Base-by-base conservation (phyloP, 2,797 vertebrate genomes). In the Chelon labrosus region DNA sequence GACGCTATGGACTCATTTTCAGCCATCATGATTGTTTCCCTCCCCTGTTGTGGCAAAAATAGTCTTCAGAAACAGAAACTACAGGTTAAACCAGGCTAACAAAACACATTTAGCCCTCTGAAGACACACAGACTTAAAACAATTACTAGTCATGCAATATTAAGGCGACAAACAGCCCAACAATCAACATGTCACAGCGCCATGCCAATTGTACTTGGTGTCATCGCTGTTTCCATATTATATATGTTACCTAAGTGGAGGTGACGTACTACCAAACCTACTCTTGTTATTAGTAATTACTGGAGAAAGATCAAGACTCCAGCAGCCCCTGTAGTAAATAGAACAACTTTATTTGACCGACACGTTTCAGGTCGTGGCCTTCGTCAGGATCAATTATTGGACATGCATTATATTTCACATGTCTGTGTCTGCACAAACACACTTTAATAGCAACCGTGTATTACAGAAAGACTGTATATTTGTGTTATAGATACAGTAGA, bases 401-500 rank as follows among this genome's bases (percentile, higher is more conserved):
- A 46, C 44, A 17, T 46, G 1, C 7, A 16, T 17, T 10, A 19
- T 3, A 25, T 5, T 16, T 7, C 25, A 3, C 19, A 31, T 59
- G 41, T 25, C 20, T 27, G n/a, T 4, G 10, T 49, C 53, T 55
- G 0, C n/a, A 9, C n/a, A 57, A 8, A 56, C 35, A 13, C 17
- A 11, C 3, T 16, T 59, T 16, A 17, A 42, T 17, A 16, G 14
- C 3, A 13, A 35, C 13, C 27, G 20, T 35, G 27, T 54, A 13
- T 35, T 11, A 64, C 22, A 46, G 10, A 2, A 37, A 51, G 17
- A 44, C 17, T 50, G 37, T 59, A 47, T 53, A 47, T 31, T 19
- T 41, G 46, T 65, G 14, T 42, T 46, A 53, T 58, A 66, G 38
- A 77, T 73, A 27, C 50, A 64, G 46, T 61, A 22, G 10, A 55